These are phyloP conservation scores for Corythornis vintsioides DNA, from an alignment of 2,113 vertebrate genomes.

Conservation along the genomic window DNA sequence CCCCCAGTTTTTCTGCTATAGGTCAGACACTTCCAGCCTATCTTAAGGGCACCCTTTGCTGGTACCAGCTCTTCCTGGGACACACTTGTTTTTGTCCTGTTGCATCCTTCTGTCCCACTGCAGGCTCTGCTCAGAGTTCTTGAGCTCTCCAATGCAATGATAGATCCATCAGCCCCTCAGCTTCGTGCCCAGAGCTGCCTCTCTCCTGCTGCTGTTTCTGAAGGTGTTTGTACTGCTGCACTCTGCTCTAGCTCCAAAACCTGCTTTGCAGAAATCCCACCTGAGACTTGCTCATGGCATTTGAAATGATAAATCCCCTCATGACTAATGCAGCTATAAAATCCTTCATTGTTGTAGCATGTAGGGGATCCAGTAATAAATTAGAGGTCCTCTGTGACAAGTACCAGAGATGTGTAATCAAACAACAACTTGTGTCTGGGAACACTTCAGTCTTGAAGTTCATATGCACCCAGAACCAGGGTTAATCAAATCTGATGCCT, in stretches of 20 bases:
- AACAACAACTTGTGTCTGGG: neutral
- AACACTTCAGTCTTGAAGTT: neutral
- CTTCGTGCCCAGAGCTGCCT: neutral
- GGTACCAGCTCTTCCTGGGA: neutral
- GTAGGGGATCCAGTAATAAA: neutral
- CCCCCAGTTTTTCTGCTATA: neutral
- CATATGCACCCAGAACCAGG: neutral
- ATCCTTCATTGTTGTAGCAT: neutral
- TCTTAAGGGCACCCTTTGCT: neutral
- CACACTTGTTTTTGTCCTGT: neutral
- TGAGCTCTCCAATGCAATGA: neutral
- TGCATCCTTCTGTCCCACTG: neutral
- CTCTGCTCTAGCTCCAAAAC: neutral
- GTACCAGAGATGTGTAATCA: neutral
- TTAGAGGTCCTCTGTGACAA: neutral
- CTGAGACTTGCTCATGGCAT: neutral
- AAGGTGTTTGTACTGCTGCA: neutral
- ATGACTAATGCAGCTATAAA: slow-evolving; percentile 26
- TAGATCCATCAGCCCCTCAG: neutral
- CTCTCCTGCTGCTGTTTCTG: neutral
- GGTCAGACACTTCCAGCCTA: neutral
- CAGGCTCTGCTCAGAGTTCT: neutral
- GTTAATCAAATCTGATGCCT: slow-evolving; percentile 10
- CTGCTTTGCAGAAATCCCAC: neutral
- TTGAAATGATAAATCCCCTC: slow-evolving; percentile 5